Conservation (phyloP, 1,140 invertebrate genomes). For the Centruroides vittatus region DNA sequence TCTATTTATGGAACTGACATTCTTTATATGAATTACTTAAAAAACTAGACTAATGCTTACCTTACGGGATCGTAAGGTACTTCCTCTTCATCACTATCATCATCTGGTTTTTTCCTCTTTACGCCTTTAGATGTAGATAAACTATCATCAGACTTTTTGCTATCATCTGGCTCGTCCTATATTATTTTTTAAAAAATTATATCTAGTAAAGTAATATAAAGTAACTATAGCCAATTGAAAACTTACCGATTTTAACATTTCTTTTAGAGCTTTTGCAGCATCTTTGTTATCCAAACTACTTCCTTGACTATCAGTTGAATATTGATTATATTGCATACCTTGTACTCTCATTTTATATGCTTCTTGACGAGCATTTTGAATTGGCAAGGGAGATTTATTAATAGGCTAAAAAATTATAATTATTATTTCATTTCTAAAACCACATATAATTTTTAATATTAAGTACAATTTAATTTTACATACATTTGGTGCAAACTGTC, state of each 20-base stretch:
- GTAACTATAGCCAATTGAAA: too few species aligned
- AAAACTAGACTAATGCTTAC: slow-evolving; percentile 16
- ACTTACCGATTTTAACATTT: slow-evolving; percentile 19
- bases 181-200: too few species aligned
- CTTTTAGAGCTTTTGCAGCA: slow-evolving; percentile 23
- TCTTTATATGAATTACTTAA: too few species aligned
- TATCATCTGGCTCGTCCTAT: too few species aligned
- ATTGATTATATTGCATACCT: slow-evolving; percentile 13
- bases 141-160: too few species aligned
- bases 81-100: slow-evolving; percentile 44
- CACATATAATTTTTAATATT: not conserved
- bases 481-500: slow-evolving; percentile 56
- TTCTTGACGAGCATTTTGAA: slow-evolving; percentile 27
- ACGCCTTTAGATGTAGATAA: not conserved
- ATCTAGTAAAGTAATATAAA: too few species aligned
- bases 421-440: not conserved
- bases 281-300: slow-evolving; percentile 20
- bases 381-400: slow-evolving; percentile 12
- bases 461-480: slow-evolving; percentile 4
- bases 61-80: slow-evolving; percentile 79
- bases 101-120: slow-evolving; percentile 33
- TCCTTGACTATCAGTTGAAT: too few species aligned
- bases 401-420: slow-evolving; percentile 17
- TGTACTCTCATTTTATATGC: slow-evolving; percentile 28
- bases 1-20: too few species aligned